Evolutionary conservation across 2,113 vertebrate genomes (phyloP).

Genomic region (Acrocephalus kingi): DNA sequence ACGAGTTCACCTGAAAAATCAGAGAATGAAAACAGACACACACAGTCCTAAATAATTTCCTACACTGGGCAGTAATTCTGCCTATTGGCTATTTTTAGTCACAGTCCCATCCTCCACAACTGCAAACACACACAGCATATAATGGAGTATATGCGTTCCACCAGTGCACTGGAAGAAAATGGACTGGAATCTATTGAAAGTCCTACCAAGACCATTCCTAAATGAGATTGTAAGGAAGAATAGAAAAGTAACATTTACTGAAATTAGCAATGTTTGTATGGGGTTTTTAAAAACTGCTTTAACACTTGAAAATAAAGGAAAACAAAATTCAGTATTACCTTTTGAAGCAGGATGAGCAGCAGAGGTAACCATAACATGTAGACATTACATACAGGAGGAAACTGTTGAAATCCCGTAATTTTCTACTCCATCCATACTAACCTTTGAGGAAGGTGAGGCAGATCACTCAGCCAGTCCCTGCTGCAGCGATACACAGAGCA

Average conservation of each 20-base stretch:
- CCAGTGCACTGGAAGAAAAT: background rate
- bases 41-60: background rate
- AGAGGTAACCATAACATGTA: background rate
- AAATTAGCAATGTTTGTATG: background rate
- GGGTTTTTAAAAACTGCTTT: background rate
- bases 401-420: background rate
- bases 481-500: background rate
- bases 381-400: background rate
- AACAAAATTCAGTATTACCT: background rate
- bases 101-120: background rate
- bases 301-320: background rate
- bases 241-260: accelerated
- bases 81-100: background rate
- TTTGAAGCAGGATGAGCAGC: background rate
- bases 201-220: background rate
- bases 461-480: background rate
- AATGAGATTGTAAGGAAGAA: background rate
- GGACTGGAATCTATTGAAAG: background rate
- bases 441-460: background rate
- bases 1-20: background rate
- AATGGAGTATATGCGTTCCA: background rate
- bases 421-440: accelerated
- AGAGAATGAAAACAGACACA: background rate
- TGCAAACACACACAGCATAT: background rate
- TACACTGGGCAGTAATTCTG: background rate